A percentile compares a stretch with the other conserved stretches of the same genome.
These are phyloP conservation scores for Leptosomus discolor DNA, from an alignment of 2,113 vertebrate genomes.

Conservation along the genomic window DNA sequence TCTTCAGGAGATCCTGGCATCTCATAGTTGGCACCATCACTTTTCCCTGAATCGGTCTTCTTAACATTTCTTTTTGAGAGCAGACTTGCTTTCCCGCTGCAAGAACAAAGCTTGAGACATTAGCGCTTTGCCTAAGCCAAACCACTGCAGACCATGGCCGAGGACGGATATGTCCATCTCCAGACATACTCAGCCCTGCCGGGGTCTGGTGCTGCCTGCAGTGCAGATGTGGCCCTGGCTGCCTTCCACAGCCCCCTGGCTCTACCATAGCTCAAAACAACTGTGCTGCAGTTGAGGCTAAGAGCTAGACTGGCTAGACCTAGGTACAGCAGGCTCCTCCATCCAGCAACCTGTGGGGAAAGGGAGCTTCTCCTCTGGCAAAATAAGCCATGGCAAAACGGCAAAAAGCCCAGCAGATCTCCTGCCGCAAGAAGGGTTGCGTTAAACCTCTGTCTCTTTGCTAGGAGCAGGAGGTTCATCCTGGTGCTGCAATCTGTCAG, in stretches of 20 bases:
- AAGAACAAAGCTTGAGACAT: conserved; percentile 37
- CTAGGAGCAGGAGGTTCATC: background rate
- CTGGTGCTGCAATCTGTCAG: background rate
- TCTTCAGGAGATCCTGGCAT: conserved; percentile 82
- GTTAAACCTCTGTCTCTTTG: background rate
- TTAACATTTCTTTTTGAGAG: conserved; percentile 83
- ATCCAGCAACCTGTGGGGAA: background rate
- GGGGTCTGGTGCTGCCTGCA: background rate
- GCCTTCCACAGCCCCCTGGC: background rate
- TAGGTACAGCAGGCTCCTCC: background rate
- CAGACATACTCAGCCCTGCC: background rate
- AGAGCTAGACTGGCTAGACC: background rate
- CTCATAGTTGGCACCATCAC: conserved; percentile 74
- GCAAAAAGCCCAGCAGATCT: background rate
- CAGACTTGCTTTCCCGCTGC: conserved; percentile 83
- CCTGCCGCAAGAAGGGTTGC: background rate
- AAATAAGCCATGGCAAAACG: accelerated
- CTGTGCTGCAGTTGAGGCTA: background rate
- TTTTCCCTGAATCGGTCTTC: conserved; percentile 81
- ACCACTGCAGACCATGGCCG: background rate
- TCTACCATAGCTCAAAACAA: background rate
- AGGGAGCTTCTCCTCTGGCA: background rate
- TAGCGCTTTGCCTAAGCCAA: background rate
- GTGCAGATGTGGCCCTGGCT: background rate
- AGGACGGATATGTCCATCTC: background rate